These are phyloP conservation scores for Dicrostonyx torquatus DNA, from an alignment of 2,797 vertebrate species.

Conservation along the genomic window DNA sequence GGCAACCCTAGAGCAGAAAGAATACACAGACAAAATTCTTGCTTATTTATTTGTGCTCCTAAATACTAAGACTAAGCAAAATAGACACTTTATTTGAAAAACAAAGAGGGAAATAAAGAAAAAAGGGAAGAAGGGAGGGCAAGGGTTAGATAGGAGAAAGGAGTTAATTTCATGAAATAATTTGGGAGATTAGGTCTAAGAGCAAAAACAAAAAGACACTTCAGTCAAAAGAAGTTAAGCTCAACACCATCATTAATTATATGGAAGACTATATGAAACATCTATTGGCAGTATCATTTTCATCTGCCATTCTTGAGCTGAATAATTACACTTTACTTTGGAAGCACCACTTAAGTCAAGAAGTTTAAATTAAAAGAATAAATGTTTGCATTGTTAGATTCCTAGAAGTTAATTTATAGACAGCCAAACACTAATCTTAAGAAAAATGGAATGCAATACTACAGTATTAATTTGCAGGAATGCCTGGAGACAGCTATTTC, in stretches of 20 bases:
- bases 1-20: background rate
- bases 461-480: background rate
- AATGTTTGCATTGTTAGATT: conserved; percentile 21
- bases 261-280: background rate
- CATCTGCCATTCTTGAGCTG: background rate
- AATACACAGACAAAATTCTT: background rate
- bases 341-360: background rate
- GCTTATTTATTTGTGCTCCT: background rate
- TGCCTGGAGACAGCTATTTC: background rate
- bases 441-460: background rate
- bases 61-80: background rate
- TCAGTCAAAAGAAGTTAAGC: background rate
- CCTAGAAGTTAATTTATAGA: conserved; percentile 28
- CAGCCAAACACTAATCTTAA: conserved; percentile 4
- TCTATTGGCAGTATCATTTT: background rate
- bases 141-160: too few relatives aligned
- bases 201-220: background rate
- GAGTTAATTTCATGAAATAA: background rate
- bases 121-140: too few relatives aligned
- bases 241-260: background rate
- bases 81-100: background rate
- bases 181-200: background rate
- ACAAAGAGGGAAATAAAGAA: background rate
- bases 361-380: conserved; percentile 22
- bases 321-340: conserved; percentile 1